Base-by-base conservation (phyloP, 1,140 invertebrate genomes). In the Brachionus sp. region DNA sequence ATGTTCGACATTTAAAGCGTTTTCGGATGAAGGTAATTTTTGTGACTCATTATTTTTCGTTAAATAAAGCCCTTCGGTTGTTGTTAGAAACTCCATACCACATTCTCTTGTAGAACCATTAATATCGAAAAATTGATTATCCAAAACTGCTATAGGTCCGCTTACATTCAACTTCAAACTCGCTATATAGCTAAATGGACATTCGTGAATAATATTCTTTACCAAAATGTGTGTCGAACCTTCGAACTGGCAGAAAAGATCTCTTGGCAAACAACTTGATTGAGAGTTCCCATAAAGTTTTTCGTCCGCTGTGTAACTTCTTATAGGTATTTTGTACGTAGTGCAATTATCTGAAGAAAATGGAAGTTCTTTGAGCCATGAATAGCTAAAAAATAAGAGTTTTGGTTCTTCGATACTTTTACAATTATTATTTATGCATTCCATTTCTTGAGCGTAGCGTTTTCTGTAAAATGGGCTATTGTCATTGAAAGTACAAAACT, bases 401-500 rank as follows among this genome's bases (percentile, higher is more conserved):
- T 29, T 77, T 44, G 35, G 37, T 9, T 77, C 75, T 77, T 46
- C 75, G 23, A 10, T 42, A 10, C 12, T 44, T 19, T 33, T 77
- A 50, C 75, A 77, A 57, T 46, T 25, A n/a, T 77, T 35, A 3
- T 46, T 29, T 13, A 44, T 35, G 19, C 75, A 77, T 16, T 25
- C 23, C 42, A 77, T 77, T 9, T 53, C 23, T 35, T 78, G 23
- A 33, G 23, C 12, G 46, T 57, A 25, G 5, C 75, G 46, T 77
- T 57, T 77, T n/a, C n/a, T n/a, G n/a, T n/a, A 73, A 23, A 37
- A 42, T 39, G 35, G 68, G 9, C 68, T 73, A 42, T 73, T 73
- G 19, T 73, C 35, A 42, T 73, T 42, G 37, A 73, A 39, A 37
- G 68, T 73, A 73, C 37, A 44, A 39, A 39, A 73, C 16, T 73